Conservation (phyloP, 2,113 vertebrate genomes). For the Todiramphus chloris region DNA sequence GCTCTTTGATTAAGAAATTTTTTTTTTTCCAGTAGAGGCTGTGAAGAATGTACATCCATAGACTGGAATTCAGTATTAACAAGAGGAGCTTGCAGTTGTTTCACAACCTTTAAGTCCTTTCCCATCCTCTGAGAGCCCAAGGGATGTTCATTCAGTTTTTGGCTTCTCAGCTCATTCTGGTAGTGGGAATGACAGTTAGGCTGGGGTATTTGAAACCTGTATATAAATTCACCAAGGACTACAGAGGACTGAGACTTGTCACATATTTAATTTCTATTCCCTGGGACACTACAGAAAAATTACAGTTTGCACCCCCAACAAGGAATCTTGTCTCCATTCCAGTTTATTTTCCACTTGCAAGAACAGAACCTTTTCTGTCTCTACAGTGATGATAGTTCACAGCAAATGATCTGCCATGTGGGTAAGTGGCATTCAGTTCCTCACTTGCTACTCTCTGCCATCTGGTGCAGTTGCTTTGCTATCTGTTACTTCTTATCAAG, state of each 20-base stretch:
- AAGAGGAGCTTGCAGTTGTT: background rate
- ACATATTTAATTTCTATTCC: background rate
- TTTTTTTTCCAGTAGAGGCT: background rate
- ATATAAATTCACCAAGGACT: background rate
- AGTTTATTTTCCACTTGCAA: background rate
- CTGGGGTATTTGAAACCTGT: background rate
- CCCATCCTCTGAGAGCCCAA: background rate
- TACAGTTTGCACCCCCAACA: background rate
- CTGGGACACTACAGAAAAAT: background rate
- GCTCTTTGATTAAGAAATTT: background rate
- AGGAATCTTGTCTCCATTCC: background rate
- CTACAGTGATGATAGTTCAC: background rate
- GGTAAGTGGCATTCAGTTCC: background rate
- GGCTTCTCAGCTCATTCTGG: background rate
- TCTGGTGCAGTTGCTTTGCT: slow-evolving; percentile 24
- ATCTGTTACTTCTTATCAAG: slow-evolving; percentile 1
- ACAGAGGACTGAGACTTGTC: background rate
- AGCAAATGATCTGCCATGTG: slow-evolving; percentile 29
- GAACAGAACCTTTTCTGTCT: background rate
- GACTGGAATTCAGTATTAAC: background rate
- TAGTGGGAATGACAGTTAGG: background rate
- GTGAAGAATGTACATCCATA: background rate
- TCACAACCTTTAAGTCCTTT: background rate
- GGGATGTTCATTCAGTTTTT: background rate
- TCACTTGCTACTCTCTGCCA: slow-evolving; percentile 4